A percentile compares a stretch with the other conserved stretches of the same genome.
These are phyloP conservation scores for Drosophila parvula DNA, from an alignment of 1,140 invertebrate species.

Conservation along the genomic window DNA sequence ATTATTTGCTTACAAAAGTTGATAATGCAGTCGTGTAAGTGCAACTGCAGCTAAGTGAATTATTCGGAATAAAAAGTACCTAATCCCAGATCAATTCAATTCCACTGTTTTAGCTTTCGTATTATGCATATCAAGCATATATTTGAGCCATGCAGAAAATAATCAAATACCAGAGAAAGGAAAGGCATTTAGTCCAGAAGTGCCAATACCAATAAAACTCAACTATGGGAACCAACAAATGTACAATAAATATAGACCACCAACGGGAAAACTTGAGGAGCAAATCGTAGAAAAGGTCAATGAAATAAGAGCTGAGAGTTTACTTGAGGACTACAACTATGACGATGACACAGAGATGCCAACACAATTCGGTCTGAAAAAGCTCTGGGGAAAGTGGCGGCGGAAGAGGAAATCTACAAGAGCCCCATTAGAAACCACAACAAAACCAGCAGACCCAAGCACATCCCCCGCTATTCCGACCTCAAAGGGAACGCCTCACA, in stretches of 20 bases:
- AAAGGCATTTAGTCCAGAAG: neutral
- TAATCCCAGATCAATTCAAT: neutral
- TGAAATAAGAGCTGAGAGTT: neutral
- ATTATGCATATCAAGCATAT: neutral
- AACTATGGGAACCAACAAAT: neutral
- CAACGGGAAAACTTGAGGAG: neutral
- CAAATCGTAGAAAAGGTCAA: slow-evolving; percentile 1
- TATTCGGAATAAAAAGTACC: neutral
- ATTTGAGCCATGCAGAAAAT: neutral
- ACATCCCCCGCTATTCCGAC: slow-evolving; percentile 2
- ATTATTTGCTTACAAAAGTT: no score
- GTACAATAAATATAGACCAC: neutral
- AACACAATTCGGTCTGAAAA: neutral
- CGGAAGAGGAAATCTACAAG: neutral
- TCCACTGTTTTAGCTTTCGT: neutral
- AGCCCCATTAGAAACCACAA: neutral
- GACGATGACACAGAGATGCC: slow-evolving; percentile 1
- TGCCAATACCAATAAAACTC: slow-evolving; percentile 16
- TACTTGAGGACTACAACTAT: neutral
- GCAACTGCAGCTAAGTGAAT: no score
- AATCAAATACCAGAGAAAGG: neutral
- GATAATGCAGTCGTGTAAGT: no score
- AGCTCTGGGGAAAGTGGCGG: slow-evolving; percentile 17
- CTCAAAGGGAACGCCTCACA: neutral
- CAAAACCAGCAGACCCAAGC: neutral